Percentiles rank a stretch among this genome's conserved stretches.
phyloP scores from a whole-genome alignment of 2,888 invertebrate genomes.

The Arrhopalites spinosus region DNA sequence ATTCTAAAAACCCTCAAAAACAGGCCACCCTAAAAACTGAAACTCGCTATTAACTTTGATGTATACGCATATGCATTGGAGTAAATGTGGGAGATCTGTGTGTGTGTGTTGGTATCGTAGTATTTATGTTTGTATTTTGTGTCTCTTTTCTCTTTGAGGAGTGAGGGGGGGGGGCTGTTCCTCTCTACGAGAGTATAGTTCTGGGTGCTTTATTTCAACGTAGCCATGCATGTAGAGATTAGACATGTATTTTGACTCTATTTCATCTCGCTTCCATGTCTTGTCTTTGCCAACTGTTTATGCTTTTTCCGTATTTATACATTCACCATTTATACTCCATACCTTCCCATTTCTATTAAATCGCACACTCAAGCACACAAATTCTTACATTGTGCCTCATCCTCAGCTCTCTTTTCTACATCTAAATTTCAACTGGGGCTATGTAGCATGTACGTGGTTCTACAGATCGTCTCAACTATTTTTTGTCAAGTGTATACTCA shows the following conservation, averaged over 20 bases:
- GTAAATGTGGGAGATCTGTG: constrained; percentile 25
- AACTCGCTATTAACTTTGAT: constrained; percentile 39
- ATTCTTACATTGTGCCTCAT: too few species aligned
- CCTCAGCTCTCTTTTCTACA: too few species aligned
- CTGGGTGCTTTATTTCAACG: background rate
- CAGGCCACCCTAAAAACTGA: too few species aligned
- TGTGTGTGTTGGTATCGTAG: background rate
- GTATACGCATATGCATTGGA: constrained; percentile 20
- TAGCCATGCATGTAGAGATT: background rate
- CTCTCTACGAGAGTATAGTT: too few species aligned
- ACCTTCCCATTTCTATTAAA: background rate
- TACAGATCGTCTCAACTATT: too few species aligned
- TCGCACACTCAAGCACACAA: background rate
- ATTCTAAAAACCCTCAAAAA: too few species aligned
- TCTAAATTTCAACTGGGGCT: too few species aligned
- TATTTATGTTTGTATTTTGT: background rate
- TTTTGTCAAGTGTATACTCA: too few species aligned
- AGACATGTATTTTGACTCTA: background rate
- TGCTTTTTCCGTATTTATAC: constrained; percentile 2
- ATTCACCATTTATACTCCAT: background rate
- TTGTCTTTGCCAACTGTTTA: background rate
- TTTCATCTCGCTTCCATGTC: background rate
- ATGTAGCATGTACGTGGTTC: too few species aligned
- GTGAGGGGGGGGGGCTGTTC: too few species aligned
- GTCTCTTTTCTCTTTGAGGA: background rate